Conservation (phyloP, 2,888 invertebrate genomes). For the Rotaria macrura region DNA sequence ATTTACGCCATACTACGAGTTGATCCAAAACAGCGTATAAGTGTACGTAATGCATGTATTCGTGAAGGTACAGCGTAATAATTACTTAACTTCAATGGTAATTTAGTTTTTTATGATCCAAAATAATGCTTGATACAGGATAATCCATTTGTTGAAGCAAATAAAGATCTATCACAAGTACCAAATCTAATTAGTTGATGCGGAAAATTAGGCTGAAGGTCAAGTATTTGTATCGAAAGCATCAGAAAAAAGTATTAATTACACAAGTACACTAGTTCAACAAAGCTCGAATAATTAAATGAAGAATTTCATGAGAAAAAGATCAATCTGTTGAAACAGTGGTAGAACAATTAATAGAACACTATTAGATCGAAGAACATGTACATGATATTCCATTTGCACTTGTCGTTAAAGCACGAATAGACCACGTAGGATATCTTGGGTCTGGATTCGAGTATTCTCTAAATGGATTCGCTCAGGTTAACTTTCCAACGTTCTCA, state of each 20-base stretch:
- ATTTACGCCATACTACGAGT: no score
- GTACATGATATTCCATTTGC: slow-evolving; percentile 60
- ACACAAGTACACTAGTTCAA: slow-evolving; percentile 81
- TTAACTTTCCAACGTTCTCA: no score
- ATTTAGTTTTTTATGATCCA: slow-evolving; percentile 96
- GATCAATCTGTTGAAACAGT: slow-evolving; percentile 76
- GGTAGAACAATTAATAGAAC: slow-evolving; percentile 68
- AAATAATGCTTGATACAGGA: slow-evolving; percentile 97
- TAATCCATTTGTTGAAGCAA: slow-evolving; percentile 67
- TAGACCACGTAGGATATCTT: no score
- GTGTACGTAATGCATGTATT: slow-evolving; percentile 89
- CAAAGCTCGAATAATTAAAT: slow-evolving; percentile 80
- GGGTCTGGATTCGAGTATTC: no score
- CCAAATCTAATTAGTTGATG: slow-evolving; percentile 73
- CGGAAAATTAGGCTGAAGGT: slow-evolving; percentile 73
- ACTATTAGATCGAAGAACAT: slow-evolving; percentile 88
- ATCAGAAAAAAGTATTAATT: slow-evolving; percentile 63
- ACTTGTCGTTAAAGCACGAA: slow-evolving; percentile 22
- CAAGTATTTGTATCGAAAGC: slow-evolving; percentile 97
- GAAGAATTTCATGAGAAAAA: slow-evolving; percentile 76
- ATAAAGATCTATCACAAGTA: slow-evolving; percentile 37
- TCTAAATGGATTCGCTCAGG: no score
- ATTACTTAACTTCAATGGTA: slow-evolving; percentile 82
- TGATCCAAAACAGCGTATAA: slow-evolving; percentile 95
- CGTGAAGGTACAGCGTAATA: slow-evolving; percentile 98